phyloP scores from a whole-genome alignment of 2,797 vertebrate genomes.

The Hydrocynus forskahlii region DNA sequence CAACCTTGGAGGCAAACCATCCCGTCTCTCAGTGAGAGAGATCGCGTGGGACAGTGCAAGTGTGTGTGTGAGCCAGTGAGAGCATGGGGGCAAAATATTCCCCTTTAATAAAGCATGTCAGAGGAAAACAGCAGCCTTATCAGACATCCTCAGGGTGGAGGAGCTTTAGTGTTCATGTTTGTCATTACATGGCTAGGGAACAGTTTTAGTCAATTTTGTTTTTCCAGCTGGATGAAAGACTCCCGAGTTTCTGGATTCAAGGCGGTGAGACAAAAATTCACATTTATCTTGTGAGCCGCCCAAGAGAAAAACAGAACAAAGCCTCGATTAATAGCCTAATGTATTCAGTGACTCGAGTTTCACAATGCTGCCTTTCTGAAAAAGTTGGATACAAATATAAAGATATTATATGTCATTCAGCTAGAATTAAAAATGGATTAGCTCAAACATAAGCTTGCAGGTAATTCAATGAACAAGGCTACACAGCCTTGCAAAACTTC shows the following conservation, averaged over 20 bases:
- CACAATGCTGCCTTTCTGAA: background rate
- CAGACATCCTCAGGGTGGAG: slow-evolving; percentile 24
- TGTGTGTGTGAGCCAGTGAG: slow-evolving; percentile 26
- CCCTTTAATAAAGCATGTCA: slow-evolving; percentile 29
- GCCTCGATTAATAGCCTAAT: background rate
- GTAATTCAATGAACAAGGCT: background rate
- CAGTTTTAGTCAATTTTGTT: slow-evolving; percentile 20
- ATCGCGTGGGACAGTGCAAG: background rate
- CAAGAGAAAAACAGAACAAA: slow-evolving; percentile 3
- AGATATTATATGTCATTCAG: background rate
- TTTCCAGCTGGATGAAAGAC: slow-evolving; percentile 20
- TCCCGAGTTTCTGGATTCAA: slow-evolving; percentile 5
- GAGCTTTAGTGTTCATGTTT: slow-evolving; percentile 16
- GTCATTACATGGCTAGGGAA: slow-evolving; percentile 21
- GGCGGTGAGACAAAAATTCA: background rate
- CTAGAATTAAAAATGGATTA: background rate
- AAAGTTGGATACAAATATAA: background rate
- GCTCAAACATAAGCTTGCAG: background rate
- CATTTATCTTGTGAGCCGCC: background rate
- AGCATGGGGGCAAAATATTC: slow-evolving; percentile 20
- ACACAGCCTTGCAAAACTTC: background rate
- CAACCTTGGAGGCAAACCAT: background rate
- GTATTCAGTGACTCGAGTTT: slow-evolving; percentile 6
- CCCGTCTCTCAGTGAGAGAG: background rate
- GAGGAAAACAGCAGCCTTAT: slow-evolving; percentile 39